Percentiles rank a stretch among this genome's conserved stretches.
Evolutionary conservation across 1,140 invertebrate genomes (phyloP).

Genomic region (Epicauta chinensis): DNA sequence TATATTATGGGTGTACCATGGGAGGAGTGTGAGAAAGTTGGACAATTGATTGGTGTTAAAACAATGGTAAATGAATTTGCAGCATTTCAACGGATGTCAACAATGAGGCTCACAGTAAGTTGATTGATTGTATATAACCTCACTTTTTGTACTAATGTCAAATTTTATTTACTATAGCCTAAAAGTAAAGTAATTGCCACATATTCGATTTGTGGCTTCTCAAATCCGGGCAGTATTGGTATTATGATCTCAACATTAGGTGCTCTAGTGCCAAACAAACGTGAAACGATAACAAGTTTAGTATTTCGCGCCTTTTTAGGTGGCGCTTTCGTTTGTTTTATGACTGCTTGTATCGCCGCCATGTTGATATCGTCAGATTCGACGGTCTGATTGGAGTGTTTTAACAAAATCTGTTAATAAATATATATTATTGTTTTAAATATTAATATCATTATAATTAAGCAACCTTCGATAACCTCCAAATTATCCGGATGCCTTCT

Average conservation of each 20-base stretch:
- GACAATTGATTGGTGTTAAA: slow-evolving; percentile 78
- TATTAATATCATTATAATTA: too few relatives aligned
- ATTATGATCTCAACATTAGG: slow-evolving; percentile 80
- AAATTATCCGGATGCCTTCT: background rate
- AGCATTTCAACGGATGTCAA: slow-evolving; percentile 54
- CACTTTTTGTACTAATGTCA: background rate
- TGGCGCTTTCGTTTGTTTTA: slow-evolving; percentile 81
- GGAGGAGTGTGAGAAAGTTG: slow-evolving; percentile 71
- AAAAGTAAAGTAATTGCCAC: slow-evolving; percentile 71
- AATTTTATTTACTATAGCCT: slow-evolving; percentile 3
- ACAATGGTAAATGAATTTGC: slow-evolving; percentile 90
- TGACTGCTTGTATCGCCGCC: slow-evolving; percentile 91
- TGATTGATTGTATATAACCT: slow-evolving; percentile 3
- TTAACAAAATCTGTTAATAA: too few relatives aligned
- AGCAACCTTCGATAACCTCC: background rate
- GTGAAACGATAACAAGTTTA: slow-evolving; percentile 60
- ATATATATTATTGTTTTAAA: too few relatives aligned
- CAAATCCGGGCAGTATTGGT: slow-evolving; percentile 86
- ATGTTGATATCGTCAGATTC: slow-evolving; percentile 25
- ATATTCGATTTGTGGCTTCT: slow-evolving; percentile 92
- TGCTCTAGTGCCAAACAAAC: slow-evolving; percentile 71
- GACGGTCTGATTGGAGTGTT: too few relatives aligned
- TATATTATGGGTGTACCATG: slow-evolving; percentile 70
- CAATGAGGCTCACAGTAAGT: slow-evolving; percentile 19
- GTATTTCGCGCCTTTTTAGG: slow-evolving; percentile 79